phyloP scores from a whole-genome alignment of 2,113 vertebrate species.

The Saccopteryx bilineata region DNA sequence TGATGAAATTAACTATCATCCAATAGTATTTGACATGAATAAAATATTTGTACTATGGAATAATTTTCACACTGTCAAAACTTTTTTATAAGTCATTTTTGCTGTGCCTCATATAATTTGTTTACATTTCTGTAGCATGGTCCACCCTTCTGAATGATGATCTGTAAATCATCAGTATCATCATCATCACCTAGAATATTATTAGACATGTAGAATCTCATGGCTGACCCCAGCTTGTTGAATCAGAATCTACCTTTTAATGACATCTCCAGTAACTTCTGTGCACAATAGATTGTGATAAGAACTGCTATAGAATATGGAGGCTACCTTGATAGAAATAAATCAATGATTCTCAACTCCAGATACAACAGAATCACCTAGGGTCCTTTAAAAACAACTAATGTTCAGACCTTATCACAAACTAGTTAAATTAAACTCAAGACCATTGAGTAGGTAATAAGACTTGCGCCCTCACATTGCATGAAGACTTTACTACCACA shows the following conservation, averaged over 20 bases:
- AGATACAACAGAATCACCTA: background rate
- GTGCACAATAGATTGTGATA: background rate
- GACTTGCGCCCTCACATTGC: background rate
- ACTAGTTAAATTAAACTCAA: background rate
- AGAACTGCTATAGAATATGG: background rate
- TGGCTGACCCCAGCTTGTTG: background rate
- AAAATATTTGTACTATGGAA: background rate
- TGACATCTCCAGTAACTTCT: background rate
- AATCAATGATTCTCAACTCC: background rate
- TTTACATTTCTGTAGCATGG: background rate
- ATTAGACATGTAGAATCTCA: background rate
- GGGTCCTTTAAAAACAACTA: background rate
- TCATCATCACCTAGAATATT: background rate
- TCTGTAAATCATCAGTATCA: background rate
- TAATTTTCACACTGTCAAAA: background rate
- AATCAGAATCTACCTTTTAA: constrained; percentile 16
- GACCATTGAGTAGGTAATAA: background rate
- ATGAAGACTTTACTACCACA: too few species aligned
- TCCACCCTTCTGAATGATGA: background rate
- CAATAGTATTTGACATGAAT: background rate
- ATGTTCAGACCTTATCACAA: background rate
- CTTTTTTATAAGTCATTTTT: background rate
- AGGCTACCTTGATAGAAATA: background rate
- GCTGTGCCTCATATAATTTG: background rate
- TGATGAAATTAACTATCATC: background rate